A percentile compares a stretch with the other conserved stretches of the same genome.
Conservation (phyloP, 2,113 vertebrate species). For the Hippocampus abdominalis region DNA sequence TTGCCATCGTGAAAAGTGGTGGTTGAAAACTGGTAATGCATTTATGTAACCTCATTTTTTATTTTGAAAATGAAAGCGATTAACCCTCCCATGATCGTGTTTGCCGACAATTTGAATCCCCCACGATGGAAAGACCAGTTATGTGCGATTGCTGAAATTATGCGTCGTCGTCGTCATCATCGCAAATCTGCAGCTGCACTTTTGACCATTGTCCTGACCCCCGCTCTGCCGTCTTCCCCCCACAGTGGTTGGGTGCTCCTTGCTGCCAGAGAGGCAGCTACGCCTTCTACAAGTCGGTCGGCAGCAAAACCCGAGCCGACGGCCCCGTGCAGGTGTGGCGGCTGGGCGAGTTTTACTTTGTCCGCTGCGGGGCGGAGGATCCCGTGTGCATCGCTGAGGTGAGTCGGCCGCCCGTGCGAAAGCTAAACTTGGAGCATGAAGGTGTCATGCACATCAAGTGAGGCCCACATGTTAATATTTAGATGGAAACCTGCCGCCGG, state of each 20-base stretch:
- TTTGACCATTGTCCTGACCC: too few relatives aligned
- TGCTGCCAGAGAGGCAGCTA: slow-evolving; percentile 75
- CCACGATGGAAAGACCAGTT: too few relatives aligned
- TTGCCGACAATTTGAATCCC: too few relatives aligned
- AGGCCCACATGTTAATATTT: slow-evolving; percentile 8
- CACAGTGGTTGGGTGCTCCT: slow-evolving; percentile 76
- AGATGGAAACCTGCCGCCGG: background rate
- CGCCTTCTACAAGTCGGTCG: slow-evolving; percentile 78
- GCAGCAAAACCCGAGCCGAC: slow-evolving; percentile 50
- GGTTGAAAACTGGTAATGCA: too few relatives aligned
- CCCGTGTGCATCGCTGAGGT: slow-evolving; percentile 77
- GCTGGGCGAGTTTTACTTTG: slow-evolving; percentile 78
- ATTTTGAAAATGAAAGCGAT: too few relatives aligned
- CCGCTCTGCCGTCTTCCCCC: background rate
- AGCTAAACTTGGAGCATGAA: slow-evolving; percentile 23
- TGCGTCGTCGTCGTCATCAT: too few relatives aligned
- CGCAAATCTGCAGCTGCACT: too few relatives aligned
- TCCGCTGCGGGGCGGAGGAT: slow-evolving; percentile 73
- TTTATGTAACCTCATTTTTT: too few relatives aligned
- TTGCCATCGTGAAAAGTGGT: too few relatives aligned
- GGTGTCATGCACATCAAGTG: background rate
- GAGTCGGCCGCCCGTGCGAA: slow-evolving; percentile 7
- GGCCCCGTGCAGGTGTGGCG: slow-evolving; percentile 62
- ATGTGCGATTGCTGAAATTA: background rate
- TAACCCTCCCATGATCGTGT: too few relatives aligned